Evolutionary conservation across 35 echinoderm and acorn worm genomes (phyloP).

Genomic region (Lytechinus variegatus): DNA sequence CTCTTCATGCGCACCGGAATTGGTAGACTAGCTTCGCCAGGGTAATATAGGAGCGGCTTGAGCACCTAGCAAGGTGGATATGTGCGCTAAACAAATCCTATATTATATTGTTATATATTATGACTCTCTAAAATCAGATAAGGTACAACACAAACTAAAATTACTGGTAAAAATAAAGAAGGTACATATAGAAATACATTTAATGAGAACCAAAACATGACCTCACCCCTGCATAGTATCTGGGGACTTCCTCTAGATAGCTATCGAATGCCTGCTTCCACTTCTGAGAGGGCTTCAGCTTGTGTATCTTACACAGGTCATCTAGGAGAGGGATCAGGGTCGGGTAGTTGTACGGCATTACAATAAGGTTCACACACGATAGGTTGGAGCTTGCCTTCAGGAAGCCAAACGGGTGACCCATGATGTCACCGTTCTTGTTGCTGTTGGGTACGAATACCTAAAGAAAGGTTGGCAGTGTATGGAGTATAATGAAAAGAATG

Average conservation of each 20-base stretch:
- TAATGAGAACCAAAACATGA: too few relatives aligned
- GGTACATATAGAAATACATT: not conserved
- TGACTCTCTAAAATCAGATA: too few relatives aligned
- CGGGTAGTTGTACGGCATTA: slow-evolving; percentile 98
- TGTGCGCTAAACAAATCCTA: too few relatives aligned
- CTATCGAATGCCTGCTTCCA: slow-evolving; percentile 94
- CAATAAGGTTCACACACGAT: slow-evolving; percentile 85
- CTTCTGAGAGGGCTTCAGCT: slow-evolving; percentile 81
- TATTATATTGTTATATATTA: too few relatives aligned
- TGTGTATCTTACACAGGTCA: slow-evolving; percentile 97
- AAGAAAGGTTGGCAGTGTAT: not conserved
- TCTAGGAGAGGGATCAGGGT: slow-evolving; percentile 79
- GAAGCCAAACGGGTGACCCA: slow-evolving; percentile 95
- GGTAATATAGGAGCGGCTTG: too few relatives aligned
- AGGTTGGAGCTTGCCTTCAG: slow-evolving; percentile 93
- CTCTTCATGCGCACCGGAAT: too few relatives aligned
- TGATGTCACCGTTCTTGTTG: slow-evolving; percentile 61
- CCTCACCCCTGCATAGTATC: slow-evolving; percentile 94
- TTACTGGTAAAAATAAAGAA: not conserved
- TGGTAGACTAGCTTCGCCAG: too few relatives aligned
- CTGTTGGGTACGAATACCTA: slow-evolving; percentile 87
- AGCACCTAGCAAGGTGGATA: too few relatives aligned
- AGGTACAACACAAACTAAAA: not conserved
- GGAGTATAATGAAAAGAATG: not conserved
- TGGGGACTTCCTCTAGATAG: slow-evolving; percentile 93